phyloP scores from a whole-genome alignment of 2,113 vertebrate genomes.

The Charadrius vociferus region DNA sequence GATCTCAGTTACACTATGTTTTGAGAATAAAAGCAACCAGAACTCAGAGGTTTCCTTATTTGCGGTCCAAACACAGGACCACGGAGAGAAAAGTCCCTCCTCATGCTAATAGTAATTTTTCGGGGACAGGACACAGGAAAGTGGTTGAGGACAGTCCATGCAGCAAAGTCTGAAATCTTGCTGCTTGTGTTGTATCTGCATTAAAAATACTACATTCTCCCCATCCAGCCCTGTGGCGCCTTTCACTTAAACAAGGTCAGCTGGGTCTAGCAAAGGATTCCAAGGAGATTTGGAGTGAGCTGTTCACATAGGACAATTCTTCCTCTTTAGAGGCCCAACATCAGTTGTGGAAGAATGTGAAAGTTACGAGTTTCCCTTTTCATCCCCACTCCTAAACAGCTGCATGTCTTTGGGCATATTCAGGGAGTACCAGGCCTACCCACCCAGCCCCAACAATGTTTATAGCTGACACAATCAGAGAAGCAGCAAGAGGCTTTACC shows the following conservation, averaged over 20 bases:
- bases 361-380: not conserved
- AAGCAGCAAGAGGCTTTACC: conserved; percentile 50
- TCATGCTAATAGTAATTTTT: not conserved
- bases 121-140: not conserved
- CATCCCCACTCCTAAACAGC: not conserved
- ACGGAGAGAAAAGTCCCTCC: not conserved
- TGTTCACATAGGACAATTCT: not conserved
- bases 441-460: not conserved
- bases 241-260: not conserved
- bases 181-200: not conserved
- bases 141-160: rapidly evolving
- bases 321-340: not conserved
- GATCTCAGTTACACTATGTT: not conserved
- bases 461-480: not conserved
- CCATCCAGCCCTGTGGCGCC: not conserved
- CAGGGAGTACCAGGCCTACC: not conserved
- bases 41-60: not conserved
- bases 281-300: not conserved
- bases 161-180: not conserved
- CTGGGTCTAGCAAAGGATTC: not conserved
- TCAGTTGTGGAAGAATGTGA: not conserved
- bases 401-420: not conserved
- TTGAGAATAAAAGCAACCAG: not conserved
- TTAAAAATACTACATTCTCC: not conserved
- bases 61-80: not conserved